These are phyloP conservation scores for Eulemur mongoz DNA, from an alignment of 2,797 vertebrate genomes.

Conservation along the genomic window DNA sequence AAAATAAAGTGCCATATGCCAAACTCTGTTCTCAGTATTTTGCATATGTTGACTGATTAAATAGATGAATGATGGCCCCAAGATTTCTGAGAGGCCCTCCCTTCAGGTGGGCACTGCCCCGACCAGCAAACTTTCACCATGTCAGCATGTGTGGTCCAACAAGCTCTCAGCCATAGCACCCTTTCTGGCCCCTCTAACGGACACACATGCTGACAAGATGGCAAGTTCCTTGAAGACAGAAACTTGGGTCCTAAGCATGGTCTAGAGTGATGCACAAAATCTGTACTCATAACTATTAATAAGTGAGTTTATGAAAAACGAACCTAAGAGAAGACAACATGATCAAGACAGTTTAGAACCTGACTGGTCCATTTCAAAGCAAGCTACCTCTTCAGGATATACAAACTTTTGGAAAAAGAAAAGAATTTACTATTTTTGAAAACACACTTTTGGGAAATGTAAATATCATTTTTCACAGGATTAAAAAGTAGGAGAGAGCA, in stretches of 20 bases:
- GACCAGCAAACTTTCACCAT: neutral
- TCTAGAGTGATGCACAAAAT: neutral
- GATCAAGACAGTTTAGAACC: neutral
- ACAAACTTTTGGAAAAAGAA: neutral
- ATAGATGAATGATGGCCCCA: too few species aligned
- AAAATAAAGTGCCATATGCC: neutral
- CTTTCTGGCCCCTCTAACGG: too few species aligned
- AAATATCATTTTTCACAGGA: neutral
- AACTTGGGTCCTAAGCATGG: neutral
- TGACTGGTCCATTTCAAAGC: neutral
- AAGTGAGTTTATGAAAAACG: neutral
- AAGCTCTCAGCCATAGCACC: neutral
- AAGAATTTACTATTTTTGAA: neutral
- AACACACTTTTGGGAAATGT: neutral
- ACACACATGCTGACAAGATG: neutral
- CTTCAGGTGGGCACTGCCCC: neutral
- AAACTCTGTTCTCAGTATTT: neutral
- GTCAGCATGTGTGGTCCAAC: rapidly evolving
- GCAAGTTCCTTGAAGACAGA: neutral
- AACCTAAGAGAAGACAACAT: neutral
- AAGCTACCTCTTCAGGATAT: neutral
- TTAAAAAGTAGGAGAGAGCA: neutral
- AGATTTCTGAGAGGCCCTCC: neutral
- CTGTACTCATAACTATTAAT: neutral
- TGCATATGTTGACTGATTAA: neutral